Conservation (phyloP, 2,113 vertebrate genomes). For the Coregonus clupeaformis region DNA sequence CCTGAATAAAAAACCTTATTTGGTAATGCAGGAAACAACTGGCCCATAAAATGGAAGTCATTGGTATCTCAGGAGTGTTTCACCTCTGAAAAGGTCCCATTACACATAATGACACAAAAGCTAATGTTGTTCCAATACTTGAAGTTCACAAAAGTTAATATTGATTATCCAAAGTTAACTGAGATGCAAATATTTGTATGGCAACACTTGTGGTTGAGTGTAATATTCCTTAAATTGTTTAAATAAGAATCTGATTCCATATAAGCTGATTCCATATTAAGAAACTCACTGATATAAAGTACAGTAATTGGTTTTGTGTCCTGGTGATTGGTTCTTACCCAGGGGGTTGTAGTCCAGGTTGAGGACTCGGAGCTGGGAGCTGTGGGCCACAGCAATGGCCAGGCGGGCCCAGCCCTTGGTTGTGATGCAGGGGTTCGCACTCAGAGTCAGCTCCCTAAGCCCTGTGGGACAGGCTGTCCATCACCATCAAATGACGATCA, state of each 20-base stretch:
- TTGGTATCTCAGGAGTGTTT: not conserved
- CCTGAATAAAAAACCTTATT: not conserved
- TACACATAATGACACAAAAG: too few species aligned
- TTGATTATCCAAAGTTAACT: too few species aligned
- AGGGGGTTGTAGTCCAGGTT: slow-evolving; percentile 97
- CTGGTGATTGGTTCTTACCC: slow-evolving; percentile 71
- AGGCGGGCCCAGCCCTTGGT: slow-evolving; percentile 90
- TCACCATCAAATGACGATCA: slow-evolving; percentile 13
- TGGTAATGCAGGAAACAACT: not conserved
- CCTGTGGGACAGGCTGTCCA: slow-evolving; percentile 65
- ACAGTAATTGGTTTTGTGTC: not conserved
- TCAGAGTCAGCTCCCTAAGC: slow-evolving; percentile 91
- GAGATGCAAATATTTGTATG: too few species aligned
- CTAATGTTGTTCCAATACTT: too few species aligned
- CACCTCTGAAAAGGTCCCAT: too few species aligned
- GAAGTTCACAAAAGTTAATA: too few species aligned
- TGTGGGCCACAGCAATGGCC: slow-evolving; percentile 92
- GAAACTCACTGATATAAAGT: not conserved
- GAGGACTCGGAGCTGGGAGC: slow-evolving; percentile 91
- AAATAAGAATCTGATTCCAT: too few species aligned
- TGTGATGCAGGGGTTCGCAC: slow-evolving; percentile 91
- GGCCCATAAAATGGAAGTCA: not conserved
- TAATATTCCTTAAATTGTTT: too few species aligned
- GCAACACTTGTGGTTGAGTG: too few species aligned
- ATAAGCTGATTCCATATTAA: too few species aligned